phyloP scores from a whole-genome alignment of 2,797 vertebrate genomes.

The Gastrophryne carolinensis region DNA sequence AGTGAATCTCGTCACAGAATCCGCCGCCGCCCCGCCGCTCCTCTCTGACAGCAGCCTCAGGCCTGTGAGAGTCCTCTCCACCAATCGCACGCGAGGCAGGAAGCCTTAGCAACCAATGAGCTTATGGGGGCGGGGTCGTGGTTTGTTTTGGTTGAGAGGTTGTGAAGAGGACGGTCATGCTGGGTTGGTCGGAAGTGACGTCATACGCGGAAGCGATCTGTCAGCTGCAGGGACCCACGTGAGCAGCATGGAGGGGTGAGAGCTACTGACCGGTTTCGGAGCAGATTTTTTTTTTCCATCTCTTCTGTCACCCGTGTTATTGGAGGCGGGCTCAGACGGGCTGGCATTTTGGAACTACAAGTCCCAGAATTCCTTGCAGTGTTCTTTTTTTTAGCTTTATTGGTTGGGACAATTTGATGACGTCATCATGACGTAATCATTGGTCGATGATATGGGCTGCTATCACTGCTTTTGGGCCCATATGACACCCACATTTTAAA shows the following conservation, averaged over 20 bases:
- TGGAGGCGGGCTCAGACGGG: too few species aligned
- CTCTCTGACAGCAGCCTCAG: not conserved
- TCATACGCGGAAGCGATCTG: slow-evolving; percentile 23
- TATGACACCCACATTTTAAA: too few species aligned
- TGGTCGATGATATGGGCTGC: too few species aligned
- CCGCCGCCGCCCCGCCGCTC: slow-evolving; percentile 4
- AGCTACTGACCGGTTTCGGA: not conserved
- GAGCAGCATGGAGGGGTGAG: slow-evolving; percentile 44
- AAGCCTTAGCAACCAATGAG: not conserved
- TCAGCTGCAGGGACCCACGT: not conserved
- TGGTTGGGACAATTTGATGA: too few species aligned
- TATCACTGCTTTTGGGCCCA: too few species aligned
- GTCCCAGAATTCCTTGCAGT: not conserved
- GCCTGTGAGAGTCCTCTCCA: rapidly evolving
- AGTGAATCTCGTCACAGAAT: not conserved
- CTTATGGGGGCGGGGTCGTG: not conserved
- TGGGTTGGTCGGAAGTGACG: slow-evolving; percentile 27
- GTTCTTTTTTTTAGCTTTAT: too few species aligned
- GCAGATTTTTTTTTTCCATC: not conserved
- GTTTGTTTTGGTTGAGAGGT: slow-evolving; percentile 34
- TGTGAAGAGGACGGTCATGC: not conserved
- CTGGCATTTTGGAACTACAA: not conserved
- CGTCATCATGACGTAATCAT: too few species aligned
- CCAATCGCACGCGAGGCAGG: not conserved
- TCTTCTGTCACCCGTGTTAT: not conserved